A percentile compares a stretch with the other conserved stretches of the same genome.
Conservation (phyloP, 2,888 invertebrate species). For the Strigamia maritima region DNA sequence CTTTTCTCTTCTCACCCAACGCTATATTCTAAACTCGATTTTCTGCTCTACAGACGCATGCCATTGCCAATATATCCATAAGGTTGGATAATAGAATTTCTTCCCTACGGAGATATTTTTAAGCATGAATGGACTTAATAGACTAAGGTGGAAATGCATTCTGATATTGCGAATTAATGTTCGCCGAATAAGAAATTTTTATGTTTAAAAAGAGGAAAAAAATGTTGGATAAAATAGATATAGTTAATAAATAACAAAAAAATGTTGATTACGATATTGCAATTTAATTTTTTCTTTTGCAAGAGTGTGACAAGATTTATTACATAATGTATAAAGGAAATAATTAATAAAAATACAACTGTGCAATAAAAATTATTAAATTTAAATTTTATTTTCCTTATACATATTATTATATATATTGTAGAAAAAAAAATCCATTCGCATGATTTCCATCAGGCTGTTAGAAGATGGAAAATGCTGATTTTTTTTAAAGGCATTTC, state of each 20-base stretch:
- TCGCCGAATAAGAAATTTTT: neutral
- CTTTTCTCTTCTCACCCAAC: neutral
- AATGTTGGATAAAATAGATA: neutral
- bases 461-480: neutral
- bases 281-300: neutral
- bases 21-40: neutral
- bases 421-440: neutral
- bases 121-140: constrained; percentile 15
- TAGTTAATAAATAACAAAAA: neutral
- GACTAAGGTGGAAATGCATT: neutral
- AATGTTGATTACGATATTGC: too few species aligned
- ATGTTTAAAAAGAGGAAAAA: neutral
- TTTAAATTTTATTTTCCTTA: neutral
- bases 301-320: neutral
- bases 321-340: neutral
- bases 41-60: constrained; percentile 15
- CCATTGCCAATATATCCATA: constrained; percentile 11
- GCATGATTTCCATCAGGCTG: constrained; percentile 6
- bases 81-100: constrained; percentile 18
- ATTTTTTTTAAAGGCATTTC: constrained; percentile 8
- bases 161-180: constrained; percentile 5
- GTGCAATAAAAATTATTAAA: neutral
- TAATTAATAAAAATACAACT: neutral
- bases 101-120: constrained; percentile 12
- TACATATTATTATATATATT: neutral